Percentiles rank a stretch among this genome's conserved stretches.
phyloP scores from a whole-genome alignment of 2,797 vertebrate species.

The Crocodylus rhombifer region DNA sequence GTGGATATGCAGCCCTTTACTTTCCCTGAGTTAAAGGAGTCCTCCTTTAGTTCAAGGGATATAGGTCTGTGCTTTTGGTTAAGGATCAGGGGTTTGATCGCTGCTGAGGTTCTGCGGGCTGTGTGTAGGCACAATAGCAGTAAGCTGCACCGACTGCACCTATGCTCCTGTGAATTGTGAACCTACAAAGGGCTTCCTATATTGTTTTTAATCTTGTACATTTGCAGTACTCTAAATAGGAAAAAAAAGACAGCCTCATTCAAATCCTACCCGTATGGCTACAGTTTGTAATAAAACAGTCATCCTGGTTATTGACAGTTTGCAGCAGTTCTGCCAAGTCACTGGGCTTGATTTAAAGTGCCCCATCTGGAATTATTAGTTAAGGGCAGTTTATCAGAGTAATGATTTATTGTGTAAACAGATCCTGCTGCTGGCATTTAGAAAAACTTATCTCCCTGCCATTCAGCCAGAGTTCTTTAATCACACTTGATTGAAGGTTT shows the following conservation, averaged over 20 bases:
- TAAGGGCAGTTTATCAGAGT: constrained; percentile 35
- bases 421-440: constrained; percentile 29
- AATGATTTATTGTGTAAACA: constrained; percentile 46
- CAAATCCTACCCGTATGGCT: neutral
- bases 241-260: neutral
- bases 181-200: neutral
- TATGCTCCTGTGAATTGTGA: rapidly evolving
- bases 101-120: rapidly evolving
- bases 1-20: rapidly evolving
- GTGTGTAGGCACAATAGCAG: neutral
- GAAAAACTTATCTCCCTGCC: constrained; percentile 8
- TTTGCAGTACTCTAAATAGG: neutral
- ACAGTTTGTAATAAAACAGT: neutral
- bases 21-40: neutral
- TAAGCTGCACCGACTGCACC: neutral
- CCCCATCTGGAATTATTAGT: constrained; percentile 46
- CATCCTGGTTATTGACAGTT: neutral
- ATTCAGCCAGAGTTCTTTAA: constrained; percentile 42
- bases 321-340: neutral
- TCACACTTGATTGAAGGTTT: constrained; percentile 52
- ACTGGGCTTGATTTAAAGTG: neutral
- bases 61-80: neutral
- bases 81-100: rapidly evolving
- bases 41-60: neutral
- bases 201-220: neutral